These are phyloP conservation scores for Pardosa pseudoannulata DNA, from an alignment of 2,888 invertebrate species.

Conservation along the genomic window DNA sequence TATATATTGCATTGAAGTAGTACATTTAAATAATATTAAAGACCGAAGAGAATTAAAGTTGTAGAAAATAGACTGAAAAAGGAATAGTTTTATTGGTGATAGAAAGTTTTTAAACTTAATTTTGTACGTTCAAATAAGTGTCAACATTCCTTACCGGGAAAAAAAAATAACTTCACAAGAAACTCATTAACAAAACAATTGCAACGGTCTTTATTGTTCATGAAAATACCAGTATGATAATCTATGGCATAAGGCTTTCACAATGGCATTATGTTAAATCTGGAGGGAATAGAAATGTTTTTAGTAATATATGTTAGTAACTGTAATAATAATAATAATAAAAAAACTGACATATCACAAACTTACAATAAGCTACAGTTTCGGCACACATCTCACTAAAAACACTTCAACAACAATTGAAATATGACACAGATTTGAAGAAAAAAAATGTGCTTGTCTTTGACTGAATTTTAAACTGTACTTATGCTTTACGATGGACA, in stretches of 20 bases:
- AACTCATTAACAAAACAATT: conserved; percentile 53
- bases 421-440: not conserved
- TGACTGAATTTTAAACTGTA: not conserved
- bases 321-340: conserved; percentile 21
- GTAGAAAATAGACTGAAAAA: no score
- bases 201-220: conserved; percentile 67
- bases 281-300: conserved; percentile 62
- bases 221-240: conserved; percentile 65
- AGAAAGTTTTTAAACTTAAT: no score
- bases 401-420: conserved; percentile 11
- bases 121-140: no score
- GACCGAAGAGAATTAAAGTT: no score
- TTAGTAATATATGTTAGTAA: conserved; percentile 20
- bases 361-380: conserved; percentile 7
- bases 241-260: conserved; percentile 68
- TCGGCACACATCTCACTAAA: conserved; percentile 10
- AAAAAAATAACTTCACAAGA: no score
- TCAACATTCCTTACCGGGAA: no score
- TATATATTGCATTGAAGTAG: no score
- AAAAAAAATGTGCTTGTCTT: not conserved
- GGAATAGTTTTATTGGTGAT: no score
- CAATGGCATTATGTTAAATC: conserved; percentile 35
- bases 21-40: no score
- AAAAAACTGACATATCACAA: conserved; percentile 8
- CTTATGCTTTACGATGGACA: not conserved